Evolutionary conservation across 1,140 invertebrate genomes (phyloP), one percentile per base, ranked within the genome.

Genomic region (Nilaparvata lugens): DNA sequence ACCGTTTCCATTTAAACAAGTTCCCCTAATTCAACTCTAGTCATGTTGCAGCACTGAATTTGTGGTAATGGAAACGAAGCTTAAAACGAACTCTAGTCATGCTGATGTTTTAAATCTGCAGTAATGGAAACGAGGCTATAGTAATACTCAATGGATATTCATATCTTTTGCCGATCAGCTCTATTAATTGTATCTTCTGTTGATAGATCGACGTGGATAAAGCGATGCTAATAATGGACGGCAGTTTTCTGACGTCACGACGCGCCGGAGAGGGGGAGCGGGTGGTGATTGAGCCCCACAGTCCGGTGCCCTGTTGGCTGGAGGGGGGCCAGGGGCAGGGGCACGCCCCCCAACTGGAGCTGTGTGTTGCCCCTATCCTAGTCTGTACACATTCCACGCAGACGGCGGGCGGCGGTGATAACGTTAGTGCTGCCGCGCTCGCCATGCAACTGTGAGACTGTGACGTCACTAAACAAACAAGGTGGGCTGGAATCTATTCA

Each of bases 361-460:
- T 93, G 38, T 94, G 91, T 72, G 79, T 93, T 1, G 88, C 91
- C 0, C 90, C 91, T 1, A 89, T 91, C 2, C 72, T 93, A 4
- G 89, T 94, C 0, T 94, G 91, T 67, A 91, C 87, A 0, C 76
- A 89, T 64, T 87, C 88, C 2, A 80, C 83, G 48, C 83, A 93
- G 67, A 93, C 91, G 14, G 90, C 86, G 0, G 91, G 91, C 0
- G 90, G 89, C 11, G 91, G 91, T 1, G 91, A 94, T 71, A 94
- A 93, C 68, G 90, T 94, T 60, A 93, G 90, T 1, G 87, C 89
- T 31, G 88, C 90, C 7, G 90, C 89, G 18, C 72, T 93, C 4
- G 84, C 88, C 25, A 76, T 88, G 31, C 90, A 93, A 72, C 56
- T 68, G 11, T 67, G 38, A 64, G 51, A 14, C n/a, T 19, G 45